phyloP scores from a whole-genome alignment of 2,797 vertebrate species.

The Trichosurus vulpecula region DNA sequence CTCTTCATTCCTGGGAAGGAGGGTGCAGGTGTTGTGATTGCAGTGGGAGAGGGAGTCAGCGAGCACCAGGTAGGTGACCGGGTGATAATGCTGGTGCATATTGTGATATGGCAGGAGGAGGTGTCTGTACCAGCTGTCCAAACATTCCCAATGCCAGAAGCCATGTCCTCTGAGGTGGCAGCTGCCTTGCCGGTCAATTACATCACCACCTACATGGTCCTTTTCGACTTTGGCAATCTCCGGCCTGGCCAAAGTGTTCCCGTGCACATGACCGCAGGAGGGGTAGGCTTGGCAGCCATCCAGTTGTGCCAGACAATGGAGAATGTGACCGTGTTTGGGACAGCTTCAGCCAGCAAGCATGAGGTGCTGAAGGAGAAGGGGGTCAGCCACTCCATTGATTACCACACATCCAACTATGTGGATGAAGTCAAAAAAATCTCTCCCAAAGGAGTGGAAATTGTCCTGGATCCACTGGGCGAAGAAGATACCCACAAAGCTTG shows the following conservation, averaged over 20 bases:
- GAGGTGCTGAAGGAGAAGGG: constrained; percentile 91
- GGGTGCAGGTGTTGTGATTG: too few relatives aligned
- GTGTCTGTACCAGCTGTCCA: constrained; percentile 87
- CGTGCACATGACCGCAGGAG: constrained; percentile 97
- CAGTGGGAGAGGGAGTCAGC: too few relatives aligned
- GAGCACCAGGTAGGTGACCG: constrained; percentile 97
- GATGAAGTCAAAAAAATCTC: constrained; percentile 95
- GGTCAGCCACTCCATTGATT: constrained; percentile 94
- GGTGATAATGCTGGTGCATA: constrained; percentile 92
- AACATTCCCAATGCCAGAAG: constrained; percentile 94
- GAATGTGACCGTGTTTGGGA: constrained; percentile 95
- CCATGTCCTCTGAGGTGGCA: constrained; percentile 96
- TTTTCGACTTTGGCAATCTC: constrained; percentile 97
- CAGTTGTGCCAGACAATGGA: constrained; percentile 95
- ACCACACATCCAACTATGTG: constrained; percentile 93
- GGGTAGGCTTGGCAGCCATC: constrained; percentile 94
- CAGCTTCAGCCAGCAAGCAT: constrained; percentile 94
- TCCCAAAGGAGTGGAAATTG: constrained; percentile 96
- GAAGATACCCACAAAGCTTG: constrained; percentile 96
- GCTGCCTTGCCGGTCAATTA: constrained; percentile 96
- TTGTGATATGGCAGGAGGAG: constrained; percentile 96
- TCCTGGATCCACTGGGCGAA: constrained; percentile 96
- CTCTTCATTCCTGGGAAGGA: too few relatives aligned
- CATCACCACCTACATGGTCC: constrained; percentile 97
- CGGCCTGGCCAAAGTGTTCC: constrained; percentile 95